Base-by-base conservation (phyloP, 2,113 vertebrate species). In the Drymodes brunneopygia region DNA sequence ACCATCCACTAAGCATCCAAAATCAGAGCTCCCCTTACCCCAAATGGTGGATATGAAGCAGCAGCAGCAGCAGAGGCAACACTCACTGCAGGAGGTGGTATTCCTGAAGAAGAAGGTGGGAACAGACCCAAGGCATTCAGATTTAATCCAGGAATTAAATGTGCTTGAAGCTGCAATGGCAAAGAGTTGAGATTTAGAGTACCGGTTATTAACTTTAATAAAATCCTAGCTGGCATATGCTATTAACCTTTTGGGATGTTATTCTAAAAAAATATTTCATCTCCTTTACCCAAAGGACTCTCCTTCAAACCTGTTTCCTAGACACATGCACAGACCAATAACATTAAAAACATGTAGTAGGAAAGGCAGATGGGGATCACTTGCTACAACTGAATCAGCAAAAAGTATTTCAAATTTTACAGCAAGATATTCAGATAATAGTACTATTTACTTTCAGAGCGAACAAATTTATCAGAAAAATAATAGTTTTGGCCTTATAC, bases 121-220 rank as follows among this genome's bases (percentile, higher is more conserved):
- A 99, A 99, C 75, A 99, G 97, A 92, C 99, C 99, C 98, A 99
- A 98, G 73, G 99, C 99, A 81, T 99, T 99, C 94, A 99, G 98
- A 98, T 99, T 99, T 96, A 99, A 98, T 91, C 99, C 99, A 92
- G 99, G 99, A 97, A 99, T 99, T 98, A 99, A 98, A 98, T 99
- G 99, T 95, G 99, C 99, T 98, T 99, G 99, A 97, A 99, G 99
- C 99, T 99, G 98, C n/a, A 98, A 95, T 56, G 45, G 77, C 50
- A 97, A 96, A 94, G 75, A 36, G 36, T 71, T 96, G 89, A 96
- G 70, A 94, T 85, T 93, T 93, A 93, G 44, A 92, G 53, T 85
- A 50, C 53, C 44, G 20, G 24, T 86, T 92, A 93, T 90, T 92
- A 91, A 84, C 48, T 53, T 81, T 8, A 75, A 74, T 36, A 91